Conservation (phyloP, 2,113 vertebrate species). For the Pterocles gutturalis region DNA sequence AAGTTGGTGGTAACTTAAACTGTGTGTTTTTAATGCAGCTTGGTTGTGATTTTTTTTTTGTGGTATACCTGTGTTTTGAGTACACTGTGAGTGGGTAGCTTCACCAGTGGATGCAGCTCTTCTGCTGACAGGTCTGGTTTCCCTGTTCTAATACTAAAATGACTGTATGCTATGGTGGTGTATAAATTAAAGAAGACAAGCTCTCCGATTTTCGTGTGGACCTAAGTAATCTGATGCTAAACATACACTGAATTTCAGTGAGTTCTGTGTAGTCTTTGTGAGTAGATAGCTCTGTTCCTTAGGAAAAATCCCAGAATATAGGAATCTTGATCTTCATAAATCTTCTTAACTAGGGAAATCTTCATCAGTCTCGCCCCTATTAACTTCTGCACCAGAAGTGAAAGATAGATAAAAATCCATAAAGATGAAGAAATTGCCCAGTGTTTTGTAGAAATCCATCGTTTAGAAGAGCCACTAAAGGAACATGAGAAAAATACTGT, state of each 20-base stretch:
- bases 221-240: neutral
- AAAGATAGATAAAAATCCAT: neutral
- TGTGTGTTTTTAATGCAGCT: neutral
- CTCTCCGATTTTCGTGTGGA: neutral
- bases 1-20: neutral
- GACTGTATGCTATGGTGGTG: neutral
- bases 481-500: neutral
- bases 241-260: neutral
- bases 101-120: neutral
- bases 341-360: neutral
- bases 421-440: neutral
- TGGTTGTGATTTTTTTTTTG: neutral
- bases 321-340: neutral
- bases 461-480: neutral
- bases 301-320: neutral
- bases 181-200: neutral
- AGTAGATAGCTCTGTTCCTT: neutral
- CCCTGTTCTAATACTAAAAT: neutral
- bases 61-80: neutral
- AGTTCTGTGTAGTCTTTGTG: neutral
- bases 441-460: neutral
- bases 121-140: neutral
- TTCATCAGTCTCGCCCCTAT: neutral
- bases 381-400: neutral
- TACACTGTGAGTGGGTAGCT: neutral